These are phyloP conservation scores for Drosophila vallismaia DNA, from an alignment of 2,888 invertebrate species.

Conservation along the genomic window DNA sequence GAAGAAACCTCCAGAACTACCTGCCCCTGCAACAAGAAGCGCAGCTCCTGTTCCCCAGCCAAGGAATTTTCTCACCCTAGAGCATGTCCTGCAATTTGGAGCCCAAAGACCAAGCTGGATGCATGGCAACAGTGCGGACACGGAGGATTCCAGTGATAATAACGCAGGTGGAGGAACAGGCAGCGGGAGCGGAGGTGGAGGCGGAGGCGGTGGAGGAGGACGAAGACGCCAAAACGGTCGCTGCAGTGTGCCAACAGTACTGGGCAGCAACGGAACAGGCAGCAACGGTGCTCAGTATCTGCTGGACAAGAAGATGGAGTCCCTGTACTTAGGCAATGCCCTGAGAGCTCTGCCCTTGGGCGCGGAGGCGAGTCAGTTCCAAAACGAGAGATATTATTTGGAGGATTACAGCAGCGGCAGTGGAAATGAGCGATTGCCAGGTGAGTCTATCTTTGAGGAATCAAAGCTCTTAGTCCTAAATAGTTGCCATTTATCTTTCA, in stretches of 20 bases:
- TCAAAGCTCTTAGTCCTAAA: neutral
- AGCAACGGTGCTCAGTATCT: conserved; percentile 79
- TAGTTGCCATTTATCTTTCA: conserved; percentile 21
- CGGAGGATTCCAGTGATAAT: conserved; percentile 80
- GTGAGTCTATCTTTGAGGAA: conserved; percentile 51
- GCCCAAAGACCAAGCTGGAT: conserved; percentile 58
- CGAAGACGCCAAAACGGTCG: conserved; percentile 74
- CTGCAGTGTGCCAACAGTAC: conserved; percentile 81
- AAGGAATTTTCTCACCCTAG: conserved; percentile 81
- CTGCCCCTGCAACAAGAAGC: conserved; percentile 54
- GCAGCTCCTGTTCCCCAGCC: conserved; percentile 64
- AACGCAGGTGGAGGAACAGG: conserved; percentile 54
- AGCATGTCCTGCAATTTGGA: conserved; percentile 79
- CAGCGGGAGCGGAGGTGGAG: conserved; percentile 40
- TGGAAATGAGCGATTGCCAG: conserved; percentile 79
- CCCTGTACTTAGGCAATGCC: conserved; percentile 82
- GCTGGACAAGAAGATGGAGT: conserved; percentile 83
- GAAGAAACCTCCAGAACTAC: conserved; percentile 60
- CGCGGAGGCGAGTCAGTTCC: conserved; percentile 83
- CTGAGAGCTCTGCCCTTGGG: conserved; percentile 82
- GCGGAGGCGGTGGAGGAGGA: conserved; percentile 50
- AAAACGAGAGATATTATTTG: conserved; percentile 83
- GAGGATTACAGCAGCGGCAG: conserved; percentile 82
- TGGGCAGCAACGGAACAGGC: conserved; percentile 46
- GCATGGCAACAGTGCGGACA: conserved; percentile 78